Base-by-base conservation (phyloP, 2,888 invertebrate genomes). In the Leptinotarsa rubiginosa region DNA sequence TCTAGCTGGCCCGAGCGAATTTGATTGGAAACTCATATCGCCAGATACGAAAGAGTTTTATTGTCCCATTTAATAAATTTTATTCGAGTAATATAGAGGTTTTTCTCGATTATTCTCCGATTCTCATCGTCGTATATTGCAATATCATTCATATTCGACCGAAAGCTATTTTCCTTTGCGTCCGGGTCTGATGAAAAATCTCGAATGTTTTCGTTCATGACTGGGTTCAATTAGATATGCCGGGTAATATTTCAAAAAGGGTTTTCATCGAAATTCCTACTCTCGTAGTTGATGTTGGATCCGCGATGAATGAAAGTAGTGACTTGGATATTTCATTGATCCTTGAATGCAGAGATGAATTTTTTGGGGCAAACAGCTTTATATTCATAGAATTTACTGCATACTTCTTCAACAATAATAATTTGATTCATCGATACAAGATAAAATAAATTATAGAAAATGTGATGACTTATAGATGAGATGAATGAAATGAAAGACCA, bases 1-100 rank as follows among this genome's bases (percentile, higher is more conserved):
- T n/a, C 25, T 31, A 62, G 62, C 62, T 10, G 62, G 62, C 41
- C 41, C 41, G 41, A 66, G 10, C 65, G 72, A 72, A 56, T 72
- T 67, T 72, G 72, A 72, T 72, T 72, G 72, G 67, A 67, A 72
- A 72, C 72, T 67, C 72, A 67, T 72, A 72, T 72, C 54, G 72
- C 52, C 41, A 47, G 59, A 47, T 16, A 22, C 66, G 72, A 31
- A 20, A 22, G n/a, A 22, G 47, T 66, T 72, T 72, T 72, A 72
- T 72, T 72, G 67, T 56, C 56, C 72, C 52, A 47, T 72, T 65
- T 66, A 22, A 64, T 52, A 67, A 31, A 54, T 72, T 72, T 72
- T 54, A 72, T 72, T 72, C 31, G 41, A 18, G 56, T 41, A 47
- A 69, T 69, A 69, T 69, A 56, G 54, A 56, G 69, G 47, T 56